Percentiles rank a stretch among this genome's conserved stretches.
These are phyloP conservation scores for Schizopygopsis malacanthus DNA, from an alignment of 2,797 vertebrate species.

Conservation along the genomic window DNA sequence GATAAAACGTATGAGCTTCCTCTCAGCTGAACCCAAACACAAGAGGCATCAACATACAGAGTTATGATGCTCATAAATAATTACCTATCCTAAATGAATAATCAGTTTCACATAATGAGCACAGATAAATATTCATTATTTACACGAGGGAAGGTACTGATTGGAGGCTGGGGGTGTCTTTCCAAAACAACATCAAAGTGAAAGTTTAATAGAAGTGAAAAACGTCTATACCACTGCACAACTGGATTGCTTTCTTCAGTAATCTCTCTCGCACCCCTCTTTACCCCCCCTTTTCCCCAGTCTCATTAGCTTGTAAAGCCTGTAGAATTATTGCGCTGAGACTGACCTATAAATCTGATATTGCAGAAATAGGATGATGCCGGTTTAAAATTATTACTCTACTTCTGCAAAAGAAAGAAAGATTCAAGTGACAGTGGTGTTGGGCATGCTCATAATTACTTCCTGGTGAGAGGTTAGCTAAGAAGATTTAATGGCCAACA, in stretches of 20 bases:
- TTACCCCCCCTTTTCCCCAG: slow-evolving; percentile 3
- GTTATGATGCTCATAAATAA: slow-evolving; percentile 45
- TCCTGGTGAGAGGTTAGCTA: slow-evolving; percentile 34
- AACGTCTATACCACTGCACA: neutral
- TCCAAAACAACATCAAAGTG: slow-evolving; percentile 41
- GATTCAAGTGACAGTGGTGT: neutral
- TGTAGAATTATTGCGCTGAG: slow-evolving; percentile 31
- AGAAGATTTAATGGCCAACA: slow-evolving; percentile 39
- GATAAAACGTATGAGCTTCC: slow-evolving; percentile 6
- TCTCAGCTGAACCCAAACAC: slow-evolving; percentile 6
- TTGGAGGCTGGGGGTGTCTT: neutral
- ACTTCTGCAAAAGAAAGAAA: slow-evolving; percentile 26
- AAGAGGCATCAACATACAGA: slow-evolving; percentile 35
- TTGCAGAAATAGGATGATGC: slow-evolving; percentile 39
- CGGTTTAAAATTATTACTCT: slow-evolving; percentile 30
- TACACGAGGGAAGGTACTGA: slow-evolving; percentile 30
- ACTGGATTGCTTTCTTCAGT: neutral
- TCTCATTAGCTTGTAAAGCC: slow-evolving; percentile 32
- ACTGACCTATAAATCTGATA: slow-evolving; percentile 44
- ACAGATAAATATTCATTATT: slow-evolving; percentile 52
- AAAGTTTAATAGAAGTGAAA: slow-evolving; percentile 12
- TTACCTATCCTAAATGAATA: slow-evolving; percentile 44
- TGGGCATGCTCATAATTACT: slow-evolving; percentile 27
- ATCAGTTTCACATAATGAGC: slow-evolving; percentile 43
- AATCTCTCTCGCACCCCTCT: neutral